Conservation (phyloP, 2,888 invertebrate genomes). For the Eumacrocentrus americanus region DNA sequence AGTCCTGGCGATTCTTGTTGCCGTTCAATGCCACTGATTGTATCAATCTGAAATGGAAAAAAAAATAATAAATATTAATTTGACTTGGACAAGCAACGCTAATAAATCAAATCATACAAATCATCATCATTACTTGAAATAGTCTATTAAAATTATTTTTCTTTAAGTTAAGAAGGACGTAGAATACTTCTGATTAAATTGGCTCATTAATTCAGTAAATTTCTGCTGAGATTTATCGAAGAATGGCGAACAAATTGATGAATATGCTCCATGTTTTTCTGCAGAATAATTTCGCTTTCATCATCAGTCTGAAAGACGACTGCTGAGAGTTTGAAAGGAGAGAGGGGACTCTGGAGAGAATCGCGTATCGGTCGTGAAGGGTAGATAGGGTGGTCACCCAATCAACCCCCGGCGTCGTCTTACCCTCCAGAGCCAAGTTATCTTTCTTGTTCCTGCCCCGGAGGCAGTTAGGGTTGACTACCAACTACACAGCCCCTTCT, state of each 20-base stretch:
- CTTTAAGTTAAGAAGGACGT: no score
- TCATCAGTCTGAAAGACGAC: slow-evolving; percentile 35
- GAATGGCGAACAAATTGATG: no score
- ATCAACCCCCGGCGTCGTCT: slow-evolving; percentile 60
- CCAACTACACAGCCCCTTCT: slow-evolving; percentile 8
- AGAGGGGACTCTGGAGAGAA: slow-evolving; percentile 23
- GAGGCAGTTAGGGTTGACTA: slow-evolving; percentile 34
- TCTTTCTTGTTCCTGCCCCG: slow-evolving; percentile 58
- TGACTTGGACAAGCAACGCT: slow-evolving; percentile 11
- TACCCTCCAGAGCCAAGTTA: slow-evolving; percentile 59
- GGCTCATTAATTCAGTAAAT: no score
- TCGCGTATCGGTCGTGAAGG: slow-evolving; percentile 31
- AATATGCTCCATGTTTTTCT: slow-evolving; percentile 44
- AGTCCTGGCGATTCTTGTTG: slow-evolving; percentile 1
- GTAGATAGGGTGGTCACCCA: slow-evolving; percentile 54
- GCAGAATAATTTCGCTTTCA: slow-evolving; percentile 54
- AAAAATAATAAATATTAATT: slow-evolving; percentile 8
- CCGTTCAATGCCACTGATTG: no score
- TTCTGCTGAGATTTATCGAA: no score
- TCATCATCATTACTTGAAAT: background rate
- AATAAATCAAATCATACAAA: slow-evolving; percentile 16
- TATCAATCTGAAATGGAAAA: background rate
- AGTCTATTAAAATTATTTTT: background rate
- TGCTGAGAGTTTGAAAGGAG: slow-evolving; percentile 2
- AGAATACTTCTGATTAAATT: no score